A percentile compares a stretch with the other conserved stretches of the same genome.
Conservation (phyloP, 2,797 vertebrate genomes). For the Alectoris magna region DNA sequence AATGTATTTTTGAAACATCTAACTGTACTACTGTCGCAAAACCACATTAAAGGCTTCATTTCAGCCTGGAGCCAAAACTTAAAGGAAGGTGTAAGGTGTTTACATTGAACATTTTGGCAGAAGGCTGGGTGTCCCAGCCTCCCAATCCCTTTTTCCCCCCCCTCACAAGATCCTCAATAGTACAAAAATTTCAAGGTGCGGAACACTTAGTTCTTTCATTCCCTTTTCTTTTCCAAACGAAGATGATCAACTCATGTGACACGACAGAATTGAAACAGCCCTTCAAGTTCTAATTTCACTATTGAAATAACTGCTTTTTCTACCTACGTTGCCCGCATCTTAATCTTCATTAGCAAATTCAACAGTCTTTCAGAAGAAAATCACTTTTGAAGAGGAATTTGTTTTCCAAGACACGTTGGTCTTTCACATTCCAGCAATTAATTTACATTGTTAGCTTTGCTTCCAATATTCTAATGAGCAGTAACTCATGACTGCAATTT, state of each 20-base stretch:
- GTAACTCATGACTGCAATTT: neutral
- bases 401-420: neutral
- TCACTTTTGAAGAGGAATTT: neutral
- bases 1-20: neutral
- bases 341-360: neutral
- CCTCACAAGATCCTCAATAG: neutral
- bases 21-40: neutral
- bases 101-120: neutral
- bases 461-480: neutral
- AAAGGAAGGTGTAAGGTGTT: neutral
- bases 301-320: neutral
- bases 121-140: neutral
- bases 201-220: neutral
- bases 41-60: neutral
- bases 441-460: neutral
- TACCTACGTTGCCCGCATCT: neutral
- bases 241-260: neutral
- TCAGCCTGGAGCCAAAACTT: neutral
- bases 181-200: neutral
- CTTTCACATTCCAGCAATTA: neutral
- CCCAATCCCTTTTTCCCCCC: neutral
- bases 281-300: neutral
- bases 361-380: neutral
- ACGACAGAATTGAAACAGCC: neutral
- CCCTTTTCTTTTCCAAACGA: neutral